Conservation (phyloP, 2,888 invertebrate species). For the Halictus quadricinctus region DNA sequence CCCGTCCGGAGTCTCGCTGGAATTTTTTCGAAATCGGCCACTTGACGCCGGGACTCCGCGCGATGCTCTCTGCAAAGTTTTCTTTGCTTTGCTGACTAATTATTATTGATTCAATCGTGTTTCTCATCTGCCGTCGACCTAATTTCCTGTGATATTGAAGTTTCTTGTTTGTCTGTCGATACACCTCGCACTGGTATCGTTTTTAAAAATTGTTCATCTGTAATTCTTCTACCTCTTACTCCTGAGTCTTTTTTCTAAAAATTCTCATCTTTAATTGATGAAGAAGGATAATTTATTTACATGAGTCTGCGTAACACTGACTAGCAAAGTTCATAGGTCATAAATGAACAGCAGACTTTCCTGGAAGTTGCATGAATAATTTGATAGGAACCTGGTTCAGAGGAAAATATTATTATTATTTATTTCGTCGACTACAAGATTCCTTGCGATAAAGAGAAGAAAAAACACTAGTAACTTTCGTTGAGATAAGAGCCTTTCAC, state of each 20-base stretch:
- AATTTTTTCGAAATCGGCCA: not conserved
- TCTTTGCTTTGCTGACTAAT: too few relatives aligned
- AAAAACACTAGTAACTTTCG: not conserved
- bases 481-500: not conserved
- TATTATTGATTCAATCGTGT: too few relatives aligned
- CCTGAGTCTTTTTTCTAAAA: not conserved
- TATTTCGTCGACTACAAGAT: constrained; percentile 1
- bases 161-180: not conserved
- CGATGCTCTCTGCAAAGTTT: too few relatives aligned
- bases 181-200: not conserved
- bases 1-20: not conserved
- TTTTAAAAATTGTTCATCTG: not conserved
- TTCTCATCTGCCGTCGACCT: too few relatives aligned
- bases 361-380: too few relatives aligned
- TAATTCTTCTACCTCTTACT: not conserved
- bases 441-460: not conserved
- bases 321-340: not conserved
- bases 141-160: too few relatives aligned
- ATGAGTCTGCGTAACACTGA: not conserved
- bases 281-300: not conserved
- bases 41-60: not conserved
- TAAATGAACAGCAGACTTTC: too few relatives aligned
- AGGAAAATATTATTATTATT: not conserved
- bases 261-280: not conserved
- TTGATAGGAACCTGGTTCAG: not conserved